These are phyloP conservation scores for Gallinago nigripennis DNA, from an alignment of 2,797 vertebrate species.

Conservation along the genomic window DNA sequence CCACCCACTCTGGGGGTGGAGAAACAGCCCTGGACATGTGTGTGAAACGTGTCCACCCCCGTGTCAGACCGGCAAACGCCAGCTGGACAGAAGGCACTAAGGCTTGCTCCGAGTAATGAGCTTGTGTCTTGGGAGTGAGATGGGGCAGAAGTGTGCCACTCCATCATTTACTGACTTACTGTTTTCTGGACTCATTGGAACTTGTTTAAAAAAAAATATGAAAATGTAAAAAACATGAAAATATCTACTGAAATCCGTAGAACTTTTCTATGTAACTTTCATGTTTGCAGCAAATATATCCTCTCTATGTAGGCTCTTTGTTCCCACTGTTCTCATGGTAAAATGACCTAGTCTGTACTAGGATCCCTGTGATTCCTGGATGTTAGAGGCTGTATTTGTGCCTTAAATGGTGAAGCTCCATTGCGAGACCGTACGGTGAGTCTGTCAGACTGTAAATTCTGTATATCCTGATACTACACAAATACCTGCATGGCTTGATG, in stretches of 20 bases:
- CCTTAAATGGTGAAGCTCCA: background rate
- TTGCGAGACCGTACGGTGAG: rapidly evolving
- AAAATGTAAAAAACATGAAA: background rate
- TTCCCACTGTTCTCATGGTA: too few relatives aligned
- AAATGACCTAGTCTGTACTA: background rate
- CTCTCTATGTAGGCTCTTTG: background rate
- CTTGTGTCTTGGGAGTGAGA: background rate
- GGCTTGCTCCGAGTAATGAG: slow-evolving; percentile 2
- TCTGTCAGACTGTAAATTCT: background rate
- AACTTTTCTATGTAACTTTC: background rate
- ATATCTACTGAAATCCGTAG: background rate
- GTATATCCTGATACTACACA: background rate
- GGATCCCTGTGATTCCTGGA: rapidly evolving
- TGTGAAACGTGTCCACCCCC: background rate
- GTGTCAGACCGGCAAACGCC: background rate
- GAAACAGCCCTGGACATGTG: background rate
- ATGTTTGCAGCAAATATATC: background rate
- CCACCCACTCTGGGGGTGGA: background rate
- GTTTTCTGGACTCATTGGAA: background rate
- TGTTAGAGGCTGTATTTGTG: background rate
- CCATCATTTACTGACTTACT: background rate
- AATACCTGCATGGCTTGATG: background rate
- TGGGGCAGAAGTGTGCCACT: background rate
- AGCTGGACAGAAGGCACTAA: background rate
- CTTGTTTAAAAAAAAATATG: background rate